Evolutionary conservation across 2,888 invertebrate species (phyloP).

Genomic region (Chrysina gloriosa): DNA sequence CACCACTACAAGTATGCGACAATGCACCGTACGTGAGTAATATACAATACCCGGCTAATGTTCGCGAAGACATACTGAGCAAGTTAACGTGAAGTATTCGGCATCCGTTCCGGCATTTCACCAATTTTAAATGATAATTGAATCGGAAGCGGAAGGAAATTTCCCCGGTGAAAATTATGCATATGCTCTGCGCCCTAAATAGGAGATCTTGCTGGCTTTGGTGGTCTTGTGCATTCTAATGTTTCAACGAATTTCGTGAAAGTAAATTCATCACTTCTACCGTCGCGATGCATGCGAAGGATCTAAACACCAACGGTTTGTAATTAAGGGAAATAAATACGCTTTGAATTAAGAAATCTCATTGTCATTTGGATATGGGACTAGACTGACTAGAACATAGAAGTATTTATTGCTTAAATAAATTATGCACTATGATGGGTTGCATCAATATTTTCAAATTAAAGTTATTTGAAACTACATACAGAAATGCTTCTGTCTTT

Average conservation of each 20-base stretch:
- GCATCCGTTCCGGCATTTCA: background rate
- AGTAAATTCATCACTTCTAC: background rate
- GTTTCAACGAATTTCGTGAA: background rate
- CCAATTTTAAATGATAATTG: background rate
- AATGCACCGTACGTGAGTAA: background rate
- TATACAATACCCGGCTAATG: background rate
- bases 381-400: too few relatives aligned
- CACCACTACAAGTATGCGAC: background rate
- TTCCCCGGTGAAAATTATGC: background rate
- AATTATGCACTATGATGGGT: too few relatives aligned
- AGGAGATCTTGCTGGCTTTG: background rate
- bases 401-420: too few relatives aligned
- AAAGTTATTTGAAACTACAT: too few relatives aligned
- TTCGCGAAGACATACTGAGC: background rate
- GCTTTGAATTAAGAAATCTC: too few relatives aligned
- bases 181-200: background rate
- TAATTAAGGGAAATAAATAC: background rate
- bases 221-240: background rate
- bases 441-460: too few relatives aligned
- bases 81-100: slow-evolving; percentile 4
- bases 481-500: too few relatives aligned
- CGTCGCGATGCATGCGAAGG: background rate
- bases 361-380: too few relatives aligned
- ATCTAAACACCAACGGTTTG: background rate
- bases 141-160: background rate